Conservation (phyloP, 2,888 invertebrate species). For the Pegoplata infirma region DNA sequence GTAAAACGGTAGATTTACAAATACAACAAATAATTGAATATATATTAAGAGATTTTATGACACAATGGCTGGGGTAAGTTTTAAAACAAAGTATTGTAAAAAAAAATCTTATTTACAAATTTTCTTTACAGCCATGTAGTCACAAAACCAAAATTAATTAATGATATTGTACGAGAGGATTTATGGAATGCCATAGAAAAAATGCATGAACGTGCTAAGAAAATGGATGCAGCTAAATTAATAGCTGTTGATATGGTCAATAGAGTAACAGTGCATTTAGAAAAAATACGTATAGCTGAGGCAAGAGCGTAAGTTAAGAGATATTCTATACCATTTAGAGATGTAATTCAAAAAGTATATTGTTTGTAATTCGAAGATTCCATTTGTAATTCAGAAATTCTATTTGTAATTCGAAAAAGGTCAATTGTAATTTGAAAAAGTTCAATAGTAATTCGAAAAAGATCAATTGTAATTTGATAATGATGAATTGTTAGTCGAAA, state of each 20-base stretch:
- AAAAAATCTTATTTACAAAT: conserved; percentile 71
- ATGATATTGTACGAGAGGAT: conserved; percentile 86
- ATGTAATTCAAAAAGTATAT: too few relatives aligned
- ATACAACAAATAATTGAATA: conserved; percentile 90
- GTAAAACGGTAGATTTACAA: conserved; percentile 89
- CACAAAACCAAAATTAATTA: conserved; percentile 83
- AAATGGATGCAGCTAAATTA: conserved; percentile 89
- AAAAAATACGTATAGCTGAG: conserved; percentile 88
- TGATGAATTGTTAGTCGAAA: too few relatives aligned
- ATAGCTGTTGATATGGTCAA: conserved; percentile 90
- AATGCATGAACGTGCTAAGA: conserved; percentile 85
- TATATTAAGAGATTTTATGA: conserved; percentile 87
- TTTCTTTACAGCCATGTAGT: conserved; percentile 80
- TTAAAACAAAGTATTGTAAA: background rate
- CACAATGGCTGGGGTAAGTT: conserved; percentile 83
- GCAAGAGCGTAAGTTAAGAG: conserved; percentile 86
- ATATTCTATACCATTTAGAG: too few relatives aligned
- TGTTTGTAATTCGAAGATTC: too few relatives aligned
- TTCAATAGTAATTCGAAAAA: too few relatives aligned
- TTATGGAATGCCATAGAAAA: conserved; percentile 89
- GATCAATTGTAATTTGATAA: too few relatives aligned
- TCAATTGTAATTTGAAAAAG: too few relatives aligned
- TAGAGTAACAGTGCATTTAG: conserved; percentile 90
- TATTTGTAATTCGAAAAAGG: too few relatives aligned
- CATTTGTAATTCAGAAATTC: too few relatives aligned